Percentiles rank a stretch among this genome's conserved stretches.
phyloP scores from a whole-genome alignment of 2,888 invertebrate species.

The Notodromas monacha region DNA sequence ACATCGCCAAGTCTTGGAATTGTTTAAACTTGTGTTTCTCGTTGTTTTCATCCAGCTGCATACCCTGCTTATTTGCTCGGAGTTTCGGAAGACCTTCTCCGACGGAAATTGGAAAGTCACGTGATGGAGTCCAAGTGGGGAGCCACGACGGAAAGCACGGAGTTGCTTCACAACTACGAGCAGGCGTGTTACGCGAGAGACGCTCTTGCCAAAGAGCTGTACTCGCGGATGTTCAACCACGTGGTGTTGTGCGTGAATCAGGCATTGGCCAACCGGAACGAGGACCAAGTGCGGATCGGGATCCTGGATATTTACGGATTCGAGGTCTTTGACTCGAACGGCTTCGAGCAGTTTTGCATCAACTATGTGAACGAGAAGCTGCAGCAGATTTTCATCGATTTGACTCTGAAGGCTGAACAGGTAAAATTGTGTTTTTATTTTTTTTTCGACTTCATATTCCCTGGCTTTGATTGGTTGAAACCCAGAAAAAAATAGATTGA shows the following conservation, averaged over 20 bases:
- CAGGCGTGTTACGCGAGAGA: conserved; percentile 28
- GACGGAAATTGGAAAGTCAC: conserved; percentile 25
- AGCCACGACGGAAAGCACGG: conserved; percentile 25
- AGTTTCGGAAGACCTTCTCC: conserved; percentile 21
- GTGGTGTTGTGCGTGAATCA: conserved; percentile 27
- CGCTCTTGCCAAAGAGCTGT: conserved; percentile 29
- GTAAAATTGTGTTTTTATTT: conserved; percentile 15
- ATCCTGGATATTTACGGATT: conserved; percentile 36
- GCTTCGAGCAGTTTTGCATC: conserved; percentile 35
- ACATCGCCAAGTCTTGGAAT: neutral
- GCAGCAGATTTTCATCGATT: conserved; percentile 34
- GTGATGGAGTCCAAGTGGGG: conserved; percentile 33
- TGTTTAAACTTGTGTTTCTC: neutral
- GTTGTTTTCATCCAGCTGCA: conserved; percentile 14
- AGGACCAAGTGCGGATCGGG: conserved; percentile 22
- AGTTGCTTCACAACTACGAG: conserved; percentile 27
- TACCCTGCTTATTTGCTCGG: conserved; percentile 27
- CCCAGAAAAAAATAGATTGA: no score
- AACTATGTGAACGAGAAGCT: conserved; percentile 36
- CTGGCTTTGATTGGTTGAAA: neutral
- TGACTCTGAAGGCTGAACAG: conserved; percentile 32
- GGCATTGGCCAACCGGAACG: conserved; percentile 23
- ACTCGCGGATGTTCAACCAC: conserved; percentile 27
- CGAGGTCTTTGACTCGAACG: conserved; percentile 31
- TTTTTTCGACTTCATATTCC: conserved; percentile 1